These are phyloP conservation scores for Gonioctena quinquepunctata DNA, from an alignment of 1,140 invertebrate genomes.

Conservation along the genomic window DNA sequence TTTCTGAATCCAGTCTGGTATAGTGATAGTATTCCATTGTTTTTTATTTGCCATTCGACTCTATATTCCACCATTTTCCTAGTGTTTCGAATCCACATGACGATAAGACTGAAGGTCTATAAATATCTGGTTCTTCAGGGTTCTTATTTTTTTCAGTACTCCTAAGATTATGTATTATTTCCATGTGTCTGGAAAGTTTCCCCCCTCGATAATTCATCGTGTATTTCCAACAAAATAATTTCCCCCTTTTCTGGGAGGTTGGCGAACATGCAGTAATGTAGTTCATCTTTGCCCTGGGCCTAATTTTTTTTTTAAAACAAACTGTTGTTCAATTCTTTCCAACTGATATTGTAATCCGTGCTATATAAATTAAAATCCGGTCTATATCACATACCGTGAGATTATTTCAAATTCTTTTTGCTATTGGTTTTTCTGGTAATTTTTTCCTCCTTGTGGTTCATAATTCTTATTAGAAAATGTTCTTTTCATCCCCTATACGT, in stretches of 20 bases:
- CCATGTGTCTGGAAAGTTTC: neutral
- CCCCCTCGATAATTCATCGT: neutral
- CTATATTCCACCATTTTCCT: constrained; percentile 19
- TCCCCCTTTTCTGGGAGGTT: neutral
- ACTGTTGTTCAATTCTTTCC: neutral
- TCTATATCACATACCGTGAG: neutral
- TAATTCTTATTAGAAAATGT: neutral
- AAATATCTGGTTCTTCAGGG: neutral
- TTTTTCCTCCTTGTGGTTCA: neutral
- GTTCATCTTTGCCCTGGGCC: neutral
- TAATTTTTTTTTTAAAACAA: neutral
- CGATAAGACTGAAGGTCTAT: neutral
- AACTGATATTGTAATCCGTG: neutral
- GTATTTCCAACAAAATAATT: neutral
- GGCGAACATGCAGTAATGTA: neutral
- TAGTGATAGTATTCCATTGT: neutral
- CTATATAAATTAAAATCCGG: neutral
- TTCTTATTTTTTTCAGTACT: constrained; percentile 3
- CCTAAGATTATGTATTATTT: too few relatives aligned
- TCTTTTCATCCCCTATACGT: neutral
- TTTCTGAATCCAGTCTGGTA: constrained; percentile 8
- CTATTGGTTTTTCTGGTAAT: neutral
- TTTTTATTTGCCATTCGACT: constrained; percentile 13
- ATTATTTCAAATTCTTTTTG: neutral
- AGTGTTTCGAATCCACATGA: constrained; percentile 3